Conservation (phyloP, 2,888 invertebrate genomes). For the Patella pellucida region DNA sequence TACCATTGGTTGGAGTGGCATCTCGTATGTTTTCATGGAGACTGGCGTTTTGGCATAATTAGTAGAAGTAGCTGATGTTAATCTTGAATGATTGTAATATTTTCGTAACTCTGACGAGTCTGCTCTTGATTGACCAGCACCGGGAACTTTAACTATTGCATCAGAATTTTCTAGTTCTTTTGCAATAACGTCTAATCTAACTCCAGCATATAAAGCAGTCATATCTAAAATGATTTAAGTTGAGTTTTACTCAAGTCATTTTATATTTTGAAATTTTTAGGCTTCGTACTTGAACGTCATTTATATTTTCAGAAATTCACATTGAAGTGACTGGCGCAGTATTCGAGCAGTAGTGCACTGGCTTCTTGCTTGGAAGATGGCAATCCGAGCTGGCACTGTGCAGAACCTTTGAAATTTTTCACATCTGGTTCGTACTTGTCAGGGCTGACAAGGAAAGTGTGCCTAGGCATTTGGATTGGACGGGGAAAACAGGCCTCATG, state of each 20-base stretch:
- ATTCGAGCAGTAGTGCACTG: neutral
- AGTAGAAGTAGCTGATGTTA: slow-evolving; percentile 44
- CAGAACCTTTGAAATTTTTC: neutral
- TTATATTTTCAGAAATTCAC: neutral
- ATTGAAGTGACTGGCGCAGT: neutral
- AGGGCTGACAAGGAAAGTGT: too few relatives aligned
- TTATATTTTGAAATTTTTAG: too few relatives aligned
- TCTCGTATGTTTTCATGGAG: slow-evolving; percentile 63
- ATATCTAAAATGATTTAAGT: slow-evolving; percentile 24
- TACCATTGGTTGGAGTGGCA: slow-evolving; percentile 66
- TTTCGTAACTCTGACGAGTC: slow-evolving; percentile 49
- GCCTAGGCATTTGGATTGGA: too few relatives aligned
- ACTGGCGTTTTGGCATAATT: slow-evolving; percentile 57
- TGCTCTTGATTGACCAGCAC: slow-evolving; percentile 42
- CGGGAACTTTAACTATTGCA: slow-evolving; percentile 45
- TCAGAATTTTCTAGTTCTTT: slow-evolving; percentile 40
- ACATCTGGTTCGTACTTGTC: too few relatives aligned
- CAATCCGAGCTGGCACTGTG: slow-evolving; percentile 14
- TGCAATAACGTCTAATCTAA: slow-evolving; percentile 50
- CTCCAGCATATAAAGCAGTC: slow-evolving; percentile 43
- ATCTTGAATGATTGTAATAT: slow-evolving; percentile 49
- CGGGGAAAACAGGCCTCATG: too few relatives aligned
- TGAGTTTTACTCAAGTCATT: too few relatives aligned
- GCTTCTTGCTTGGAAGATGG: neutral
- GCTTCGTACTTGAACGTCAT: too few relatives aligned